These are phyloP conservation scores for Himalopsyche kuldschensis DNA, from an alignment of 2,888 invertebrate genomes.

Conservation along the genomic window DNA sequence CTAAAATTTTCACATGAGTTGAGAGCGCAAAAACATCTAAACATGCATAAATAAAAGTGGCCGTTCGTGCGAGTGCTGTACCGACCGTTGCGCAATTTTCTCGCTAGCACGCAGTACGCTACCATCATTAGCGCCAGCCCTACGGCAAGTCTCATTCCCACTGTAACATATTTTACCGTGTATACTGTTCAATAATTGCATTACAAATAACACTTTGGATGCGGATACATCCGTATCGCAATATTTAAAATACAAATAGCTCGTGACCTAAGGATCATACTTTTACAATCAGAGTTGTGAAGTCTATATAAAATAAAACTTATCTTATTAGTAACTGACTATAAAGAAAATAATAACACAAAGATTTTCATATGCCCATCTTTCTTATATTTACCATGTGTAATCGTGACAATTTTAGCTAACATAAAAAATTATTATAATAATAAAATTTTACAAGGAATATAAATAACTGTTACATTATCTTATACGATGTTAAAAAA, in stretches of 20 bases:
- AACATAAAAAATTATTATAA: too few species aligned
- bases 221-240: not conserved
- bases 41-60: constrained; percentile 16
- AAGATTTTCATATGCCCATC: constrained; percentile 13
- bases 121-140: constrained; percentile 82
- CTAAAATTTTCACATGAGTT: not conserved
- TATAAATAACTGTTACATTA: too few species aligned
- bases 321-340: not conserved
- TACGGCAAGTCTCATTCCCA: constrained; percentile 83
- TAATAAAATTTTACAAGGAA: too few species aligned
- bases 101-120: constrained; percentile 83
- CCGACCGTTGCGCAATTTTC: constrained; percentile 75
- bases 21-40: constrained; percentile 8
- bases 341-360: not conserved
- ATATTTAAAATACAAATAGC: not conserved
- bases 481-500: too few species aligned
- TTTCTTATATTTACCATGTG: not conserved
- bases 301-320: not conserved
- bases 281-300: not conserved
- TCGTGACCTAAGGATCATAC: not conserved
- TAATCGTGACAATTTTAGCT: too few species aligned
- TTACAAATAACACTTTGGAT: not conserved
- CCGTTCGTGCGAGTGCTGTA: constrained; percentile 45
- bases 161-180: constrained; percentile 65
- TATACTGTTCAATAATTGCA: not conserved